Evolutionary conservation across 2,113 vertebrate species (phyloP), one percentile per base, ranked within the genome.

Genomic region (Cygnus atratus): DNA sequence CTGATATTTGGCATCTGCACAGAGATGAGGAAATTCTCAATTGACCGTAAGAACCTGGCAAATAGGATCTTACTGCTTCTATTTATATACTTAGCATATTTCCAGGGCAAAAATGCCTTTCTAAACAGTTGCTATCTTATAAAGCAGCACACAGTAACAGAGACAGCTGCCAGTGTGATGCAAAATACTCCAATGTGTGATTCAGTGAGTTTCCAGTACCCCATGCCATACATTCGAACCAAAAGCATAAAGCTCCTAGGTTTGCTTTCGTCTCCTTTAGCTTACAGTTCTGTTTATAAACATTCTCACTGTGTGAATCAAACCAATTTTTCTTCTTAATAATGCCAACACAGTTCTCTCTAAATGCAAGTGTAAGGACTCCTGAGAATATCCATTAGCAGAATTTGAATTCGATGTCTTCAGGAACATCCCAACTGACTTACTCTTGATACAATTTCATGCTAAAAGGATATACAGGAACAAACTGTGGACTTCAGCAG

Each of bases 91-190:
- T 43, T 70, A 50, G 21, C 9, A 37, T 24, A 80, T 39, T 86
- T 63, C 31, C 71, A 96, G 46, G 19, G 65, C 0, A 31, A 92
- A 83, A 66, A 24, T 81, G 18, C 3, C 21, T 68, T 71, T 35
- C 33, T 43, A 55, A 87, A 55, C 61, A 71, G 59, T 35, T 92
- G 66, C 41, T 39, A 0, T 66, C 68, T 74, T 59, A 77, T 63
- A 92, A 76, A 94, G 92, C 65, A 86, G 72, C 88, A 77, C 78
- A 59, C 22, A 92, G 79, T 50, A 70, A 84, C 37, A 62, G 14
- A 94, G 59, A 74, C 70, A 87, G 39, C 80, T 92, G 82, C 78
- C 93, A 93, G 71, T 0, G 1, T 6, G 3, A 95, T 44, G 46
- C 25, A 71, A 88, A 91, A 71, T 66, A 88, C 29, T 93, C 43